Evolutionary conservation across 1,140 invertebrate genomes (phyloP).

Genomic region (Cryptotermes secundus): DNA sequence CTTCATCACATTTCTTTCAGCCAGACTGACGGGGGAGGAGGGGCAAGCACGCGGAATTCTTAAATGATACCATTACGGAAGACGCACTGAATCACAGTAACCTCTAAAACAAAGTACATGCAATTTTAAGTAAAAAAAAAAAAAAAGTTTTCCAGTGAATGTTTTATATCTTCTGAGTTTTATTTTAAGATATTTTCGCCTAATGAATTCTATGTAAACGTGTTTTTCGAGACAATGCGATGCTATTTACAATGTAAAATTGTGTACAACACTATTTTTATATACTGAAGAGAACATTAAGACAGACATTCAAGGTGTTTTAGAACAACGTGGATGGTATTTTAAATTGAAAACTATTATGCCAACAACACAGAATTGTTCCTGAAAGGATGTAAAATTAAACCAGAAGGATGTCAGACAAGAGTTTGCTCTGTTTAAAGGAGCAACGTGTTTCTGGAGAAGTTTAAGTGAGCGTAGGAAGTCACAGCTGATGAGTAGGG

Average conservation of each 20-base stretch:
- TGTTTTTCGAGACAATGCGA: not conserved
- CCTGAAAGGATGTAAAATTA: conserved; percentile 3
- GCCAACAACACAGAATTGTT: not conserved
- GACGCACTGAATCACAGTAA: not conserved
- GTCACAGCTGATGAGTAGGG: no score
- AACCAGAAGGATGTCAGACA: not conserved
- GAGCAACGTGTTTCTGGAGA: not conserved
- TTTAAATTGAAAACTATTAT: not conserved
- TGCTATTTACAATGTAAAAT: not conserved
- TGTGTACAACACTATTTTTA: not conserved
- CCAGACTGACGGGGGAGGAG: not conserved
- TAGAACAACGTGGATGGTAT: not conserved
- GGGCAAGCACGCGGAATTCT: not conserved
- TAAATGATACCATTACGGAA: conserved; percentile 9
- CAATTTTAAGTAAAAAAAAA: not conserved
- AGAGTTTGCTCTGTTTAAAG: not conserved
- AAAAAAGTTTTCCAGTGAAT: not conserved
- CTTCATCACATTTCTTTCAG: conserved; percentile 14
- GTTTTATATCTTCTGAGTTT: not conserved
- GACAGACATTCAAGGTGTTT: conserved; percentile 1
- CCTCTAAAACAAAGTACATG: not conserved
- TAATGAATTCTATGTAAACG: not conserved
- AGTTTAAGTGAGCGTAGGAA: not conserved
- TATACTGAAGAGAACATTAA: not conserved
- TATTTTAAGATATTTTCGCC: not conserved